These are phyloP conservation scores for Hirtodrosophila confusa DNA, from an alignment of 2,888 invertebrate species.

Conservation along the genomic window DNA sequence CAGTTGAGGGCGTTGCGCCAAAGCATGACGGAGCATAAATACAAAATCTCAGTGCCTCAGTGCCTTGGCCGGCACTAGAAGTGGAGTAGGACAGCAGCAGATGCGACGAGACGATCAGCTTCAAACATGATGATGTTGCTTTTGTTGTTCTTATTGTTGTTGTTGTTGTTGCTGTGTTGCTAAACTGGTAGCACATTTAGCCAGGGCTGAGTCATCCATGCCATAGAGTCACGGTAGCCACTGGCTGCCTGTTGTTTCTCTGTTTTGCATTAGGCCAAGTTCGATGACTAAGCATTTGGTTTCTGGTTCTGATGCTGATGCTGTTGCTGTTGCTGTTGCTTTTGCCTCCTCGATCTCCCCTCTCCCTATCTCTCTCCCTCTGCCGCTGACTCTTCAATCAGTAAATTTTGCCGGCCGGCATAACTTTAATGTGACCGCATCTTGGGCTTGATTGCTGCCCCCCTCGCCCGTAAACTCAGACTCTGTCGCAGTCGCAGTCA, in stretches of 20 bases:
- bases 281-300: constrained; percentile 73
- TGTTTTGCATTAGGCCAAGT: constrained; percentile 74
- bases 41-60: constrained; percentile 40
- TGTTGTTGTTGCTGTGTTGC: constrained; percentile 27
- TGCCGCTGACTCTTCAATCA: constrained; percentile 30
- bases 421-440: constrained; percentile 71
- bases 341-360: neutral
- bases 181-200: constrained; percentile 75
- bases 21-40: constrained; percentile 74
- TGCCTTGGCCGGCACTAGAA: constrained; percentile 50
- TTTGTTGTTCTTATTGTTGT: constrained; percentile 12
- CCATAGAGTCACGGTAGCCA: constrained; percentile 47
- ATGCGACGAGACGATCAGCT: constrained; percentile 31
- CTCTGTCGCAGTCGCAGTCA: constrained; percentile 11
- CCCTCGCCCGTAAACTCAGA: constrained; percentile 3
- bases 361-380: neutral
- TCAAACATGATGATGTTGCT: constrained; percentile 26
- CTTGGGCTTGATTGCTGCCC: constrained; percentile 40
- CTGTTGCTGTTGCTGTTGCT: neutral
- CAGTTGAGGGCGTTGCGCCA: constrained; percentile 69
- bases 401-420: constrained; percentile 59
- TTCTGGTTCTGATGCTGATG: constrained; percentile 43
- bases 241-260: constrained; percentile 42
- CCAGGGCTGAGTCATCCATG: constrained; percentile 51
- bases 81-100: constrained; percentile 68